These are phyloP conservation scores for Macrobrachium rosenbergii DNA, from an alignment of 1,140 invertebrate genomes.

Conservation along the genomic window DNA sequence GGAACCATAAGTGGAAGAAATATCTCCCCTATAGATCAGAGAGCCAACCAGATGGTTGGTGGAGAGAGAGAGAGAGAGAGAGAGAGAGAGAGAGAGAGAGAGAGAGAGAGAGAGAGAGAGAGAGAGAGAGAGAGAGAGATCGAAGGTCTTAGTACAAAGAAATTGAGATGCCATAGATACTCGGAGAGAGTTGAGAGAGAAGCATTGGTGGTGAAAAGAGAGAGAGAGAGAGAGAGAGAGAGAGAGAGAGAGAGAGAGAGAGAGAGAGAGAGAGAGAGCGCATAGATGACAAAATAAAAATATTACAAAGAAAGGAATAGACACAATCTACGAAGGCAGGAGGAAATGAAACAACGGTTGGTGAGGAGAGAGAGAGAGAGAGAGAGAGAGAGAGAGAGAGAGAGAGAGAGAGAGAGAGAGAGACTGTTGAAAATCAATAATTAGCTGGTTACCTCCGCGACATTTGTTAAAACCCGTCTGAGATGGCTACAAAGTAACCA, in stretches of 20 bases:
- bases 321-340: background rate
- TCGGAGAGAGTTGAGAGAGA: background rate
- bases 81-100: background rate
- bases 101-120: background rate
- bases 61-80: background rate
- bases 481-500: too few relatives aligned
- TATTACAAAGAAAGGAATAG: background rate
- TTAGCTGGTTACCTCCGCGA: too few relatives aligned
- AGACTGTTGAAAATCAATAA: background rate
- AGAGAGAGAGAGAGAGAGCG: background rate
- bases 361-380: constrained; percentile 16
- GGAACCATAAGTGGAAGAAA: too few relatives aligned
- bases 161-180: background rate
- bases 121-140: background rate
- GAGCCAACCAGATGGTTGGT: background rate
- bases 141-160: background rate
- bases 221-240: background rate
- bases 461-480: too few relatives aligned
- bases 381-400: constrained; percentile 21
- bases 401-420: constrained; percentile 25
- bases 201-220: background rate
- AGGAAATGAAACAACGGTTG: background rate
- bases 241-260: background rate
- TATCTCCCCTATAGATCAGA: background rate
- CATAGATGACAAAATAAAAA: background rate